Evolutionary conservation across 1,140 invertebrate genomes (phyloP), one percentile per base, ranked within the genome.

Genomic region (Bombus affinis): DNA sequence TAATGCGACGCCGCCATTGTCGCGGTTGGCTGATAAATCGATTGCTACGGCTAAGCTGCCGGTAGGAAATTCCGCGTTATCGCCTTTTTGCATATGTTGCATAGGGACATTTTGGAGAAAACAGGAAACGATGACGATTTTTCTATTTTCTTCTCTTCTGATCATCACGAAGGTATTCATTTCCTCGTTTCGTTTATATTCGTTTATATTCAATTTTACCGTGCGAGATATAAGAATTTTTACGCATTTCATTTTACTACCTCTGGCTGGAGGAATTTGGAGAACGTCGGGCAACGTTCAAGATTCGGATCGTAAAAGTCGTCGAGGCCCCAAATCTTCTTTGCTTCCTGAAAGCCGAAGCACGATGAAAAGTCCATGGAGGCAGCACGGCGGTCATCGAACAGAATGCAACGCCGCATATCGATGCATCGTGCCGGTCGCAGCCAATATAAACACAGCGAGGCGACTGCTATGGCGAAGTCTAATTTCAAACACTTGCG

Each of bases 401-500:
- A 66, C 65, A 39, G 84, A 76, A 82, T 53, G 37, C 15, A 28
- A 35, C 25, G 25, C 15, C 25, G 53, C 75, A 59, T 28, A 53
- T 53, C 35, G 53, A 62, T 44, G 53, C 68, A 62, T 28, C 47
- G 42, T 10, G 9, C 6, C 59, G 57, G 25, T 37, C 39, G 39
- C 22, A 82, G 81, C 39, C 62, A 66, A 76, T 53, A 83, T 83
- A 83, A 83, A 83, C 81, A 83, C 75, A 37, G 28, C 13, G 39
- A 10, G 32, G 37, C 77, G 76, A 72, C 68, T 42, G 18, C 76
- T 72, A 80, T 80, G 83, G 77, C 74, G n/a, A 80, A 85, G 83
- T 85, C 83, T 85, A 85, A 85, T 85, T 85, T 80, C 83, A 72
- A 85, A 85, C 83, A 85, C 83, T 80, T 65, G 32, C 83, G 83